Percentiles rank a stretch among this genome's conserved stretches.
These are phyloP conservation scores for Syrrhaptes paradoxus DNA, from an alignment of 2,113 vertebrate genomes.

Conservation along the genomic window DNA sequence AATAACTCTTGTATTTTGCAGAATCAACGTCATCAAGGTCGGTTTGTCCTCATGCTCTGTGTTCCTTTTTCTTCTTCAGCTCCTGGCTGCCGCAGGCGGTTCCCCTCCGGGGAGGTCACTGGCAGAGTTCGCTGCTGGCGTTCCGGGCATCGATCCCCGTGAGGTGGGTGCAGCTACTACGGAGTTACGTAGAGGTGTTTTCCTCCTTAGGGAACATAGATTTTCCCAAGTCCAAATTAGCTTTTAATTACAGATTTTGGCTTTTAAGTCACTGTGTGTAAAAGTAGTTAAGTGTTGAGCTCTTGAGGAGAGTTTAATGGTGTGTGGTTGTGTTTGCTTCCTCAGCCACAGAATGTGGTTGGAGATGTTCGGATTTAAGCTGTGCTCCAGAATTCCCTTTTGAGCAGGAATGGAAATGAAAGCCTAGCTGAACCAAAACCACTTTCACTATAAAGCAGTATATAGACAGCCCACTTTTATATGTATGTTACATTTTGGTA, in stretches of 20 bases:
- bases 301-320: neutral
- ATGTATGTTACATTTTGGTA: neutral
- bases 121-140: conserved; percentile 79
- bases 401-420: neutral
- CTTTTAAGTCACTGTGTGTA: neutral
- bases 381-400: neutral
- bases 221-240: neutral
- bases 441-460: neutral
- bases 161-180: conserved; percentile 73
- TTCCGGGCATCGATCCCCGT: conserved; percentile 80
- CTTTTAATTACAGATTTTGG: neutral
- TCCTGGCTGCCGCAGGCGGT: conserved; percentile 46
- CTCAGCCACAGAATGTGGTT: rapidly evolving
- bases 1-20: neutral
- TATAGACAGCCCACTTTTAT: rapidly evolving
- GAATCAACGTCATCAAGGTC: rapidly evolving
- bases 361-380: neutral
- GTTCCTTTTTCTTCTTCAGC: conserved; percentile 49
- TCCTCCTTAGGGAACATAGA: neutral
- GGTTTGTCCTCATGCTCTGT: neutral
- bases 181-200: rapidly evolving
- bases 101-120: conserved; percentile 70
- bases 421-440: neutral
- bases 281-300: neutral
- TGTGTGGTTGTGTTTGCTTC: neutral